phyloP scores from a whole-genome alignment of 1,140 invertebrate species.

The Drosophila elegans region DNA sequence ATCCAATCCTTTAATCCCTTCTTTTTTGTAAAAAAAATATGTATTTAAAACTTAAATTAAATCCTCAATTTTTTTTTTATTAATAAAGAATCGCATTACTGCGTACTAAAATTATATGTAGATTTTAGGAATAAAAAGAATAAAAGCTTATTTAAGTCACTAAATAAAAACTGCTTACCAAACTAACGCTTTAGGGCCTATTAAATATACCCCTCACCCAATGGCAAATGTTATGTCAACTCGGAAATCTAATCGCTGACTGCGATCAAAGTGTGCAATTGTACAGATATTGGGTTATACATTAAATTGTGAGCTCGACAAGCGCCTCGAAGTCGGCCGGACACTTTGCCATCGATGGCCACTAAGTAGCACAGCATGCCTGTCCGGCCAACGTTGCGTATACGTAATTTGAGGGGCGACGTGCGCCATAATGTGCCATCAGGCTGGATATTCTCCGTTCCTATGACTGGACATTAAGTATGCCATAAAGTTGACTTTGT shows the following conservation, averaged over 20 bases:
- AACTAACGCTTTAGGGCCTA: neutral
- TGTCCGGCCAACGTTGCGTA: slow-evolving; percentile 35
- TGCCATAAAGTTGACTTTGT: slow-evolving; percentile 72
- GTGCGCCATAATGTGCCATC: slow-evolving; percentile 77
- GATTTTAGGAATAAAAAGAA: no score
- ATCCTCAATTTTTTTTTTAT: no score
- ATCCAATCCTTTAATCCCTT: no score
- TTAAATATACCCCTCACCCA: neutral
- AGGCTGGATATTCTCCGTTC: slow-evolving; percentile 50
- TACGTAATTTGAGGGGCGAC: slow-evolving; percentile 79
- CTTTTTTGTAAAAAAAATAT: no score
- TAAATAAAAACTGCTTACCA: no score
- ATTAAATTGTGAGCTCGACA: slow-evolving; percentile 52
- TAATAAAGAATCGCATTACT: no score
- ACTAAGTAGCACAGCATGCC: slow-evolving; percentile 40
- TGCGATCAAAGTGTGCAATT: slow-evolving; percentile 74
- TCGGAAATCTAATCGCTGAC: slow-evolving; percentile 65
- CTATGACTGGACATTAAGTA: slow-evolving; percentile 64
- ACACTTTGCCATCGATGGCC: slow-evolving; percentile 25
- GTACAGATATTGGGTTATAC: slow-evolving; percentile 58
- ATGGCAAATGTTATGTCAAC: slow-evolving; percentile 24
- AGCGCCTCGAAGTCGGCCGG: slow-evolving; percentile 53
- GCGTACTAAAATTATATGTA: no score
- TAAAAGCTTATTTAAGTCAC: no score
- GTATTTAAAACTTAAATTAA: no score